Evolutionary conservation across 2,888 invertebrate genomes (phyloP), one percentile per base, ranked within the genome.

Genomic region (Priocnemis perturbator): DNA sequence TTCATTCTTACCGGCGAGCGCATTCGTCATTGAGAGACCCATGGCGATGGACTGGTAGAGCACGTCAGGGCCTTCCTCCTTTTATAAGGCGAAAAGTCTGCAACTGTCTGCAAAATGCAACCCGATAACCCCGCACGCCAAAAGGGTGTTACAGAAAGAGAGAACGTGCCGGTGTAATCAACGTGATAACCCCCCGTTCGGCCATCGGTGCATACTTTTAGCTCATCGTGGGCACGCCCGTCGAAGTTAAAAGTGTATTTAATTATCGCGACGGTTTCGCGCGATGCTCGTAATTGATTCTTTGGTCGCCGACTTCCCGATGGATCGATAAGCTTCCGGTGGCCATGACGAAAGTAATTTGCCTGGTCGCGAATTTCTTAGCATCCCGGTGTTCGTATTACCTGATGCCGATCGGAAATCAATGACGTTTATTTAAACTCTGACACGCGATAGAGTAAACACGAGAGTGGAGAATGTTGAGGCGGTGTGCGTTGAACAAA

Each of bases 81-180:
- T 87, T 86, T 87, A 87, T 87, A 87, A 81, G 74, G 75, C 77
- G 73, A 69, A 77, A 81, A 75, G 77, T 81, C 78, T 71, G 61
- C 57, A 72, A 71, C 73, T 75, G 67, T 71, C 71, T 62, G 60
- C 77, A 65, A 74, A 78, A 78, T 74, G 78, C 73, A 76, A 76
- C 69, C 9, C 71, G 85, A 85, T 85, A 85, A 85, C 85, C 85
- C 69, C 67, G 20, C 48, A 47, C 58, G 61, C 50, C 50, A 67
- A 74, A 75, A 78, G 82, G 79, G 78, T 82, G 78, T 77, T 81
- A 76, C 71, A 69, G 70, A 26, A 20, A 59, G 17, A 21, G 20
- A 60, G 62, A 21, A 57, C 30, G 47, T 57, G 19, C 63, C 64
- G 74, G 75, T 76, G 52, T 77, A 82, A 80, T 82, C 83, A 77